Base-by-base conservation (phyloP, 2,888 invertebrate species). In the Abrostola tripartita region DNA sequence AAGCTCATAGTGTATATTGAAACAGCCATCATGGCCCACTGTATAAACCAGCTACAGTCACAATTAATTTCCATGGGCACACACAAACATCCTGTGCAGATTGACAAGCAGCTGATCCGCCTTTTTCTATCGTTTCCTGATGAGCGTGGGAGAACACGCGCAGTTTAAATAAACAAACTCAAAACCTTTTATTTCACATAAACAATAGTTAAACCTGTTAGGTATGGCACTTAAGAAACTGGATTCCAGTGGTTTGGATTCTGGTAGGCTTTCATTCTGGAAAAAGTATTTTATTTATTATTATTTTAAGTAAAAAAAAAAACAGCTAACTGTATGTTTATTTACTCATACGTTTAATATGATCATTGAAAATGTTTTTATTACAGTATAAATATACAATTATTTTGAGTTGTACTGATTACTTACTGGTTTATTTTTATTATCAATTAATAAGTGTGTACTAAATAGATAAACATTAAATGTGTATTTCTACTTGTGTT, bases 121-220 rank as follows among this genome's bases (percentile, higher is more conserved):
- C 7, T 76, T 74, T 68, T 74, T 74, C 68, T 49, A 51, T 53
- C 51, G 50, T 65, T 60, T 71, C 74, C 73, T 72, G 73, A 65
- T 72, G 49, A 68, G 14, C 73, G 76, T 74, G 74, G 51, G 76
- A 74, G 63, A 37, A 36, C 41, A 47, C 5, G 12, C 10, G 44
- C 44, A 24, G 24, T 47, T 14, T 47, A 47, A 41, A 41, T 24
- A 47, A 47, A 47, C 44, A 47, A 24, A 47, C 44, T 24, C 44
- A 8, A 14, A 47, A 47, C 24, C 44, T 47, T 47, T 47, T 47
- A 47, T 44, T 47, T 14, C 7, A 14, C 9, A 47, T 12, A 47
- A 14, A 24, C 12, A 47, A 47, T 5, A 47, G 9, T 14, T 47
- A 47, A 47, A 47, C 14, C 44, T 47, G 44, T 47, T 24, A 5